Base-by-base conservation (phyloP, 1,140 invertebrate species). In the Drosophila oshimai region DNA sequence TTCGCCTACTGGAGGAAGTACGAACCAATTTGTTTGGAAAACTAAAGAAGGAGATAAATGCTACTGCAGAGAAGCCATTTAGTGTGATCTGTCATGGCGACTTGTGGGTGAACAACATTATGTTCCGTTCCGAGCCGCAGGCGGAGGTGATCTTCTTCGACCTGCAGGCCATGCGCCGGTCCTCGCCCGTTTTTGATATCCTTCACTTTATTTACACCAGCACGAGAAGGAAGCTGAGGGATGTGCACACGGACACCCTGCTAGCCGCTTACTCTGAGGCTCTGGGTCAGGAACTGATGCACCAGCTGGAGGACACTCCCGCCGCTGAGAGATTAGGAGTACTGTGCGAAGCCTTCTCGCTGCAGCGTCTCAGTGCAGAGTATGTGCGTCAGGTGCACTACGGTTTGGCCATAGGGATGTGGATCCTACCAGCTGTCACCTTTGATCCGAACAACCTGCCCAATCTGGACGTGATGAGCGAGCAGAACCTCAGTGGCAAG, bases 141-240 rank as follows among this genome's bases (percentile, higher is more conserved):
- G 90, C 70, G 26, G 90, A 72, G 26, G 92, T 91, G 24, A 90
- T 90, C 26, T 86, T 93, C 6, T 89, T 94, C 15, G 93, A 93
- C 57, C 92, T 93, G 49, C 93, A 93, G 65, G 68, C 92, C 9
- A 61, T 92, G 50, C 89, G 93, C 6, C 93, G 93, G 15, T 86
- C 84, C 6, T 93, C 93, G 2, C 79, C 92, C 3, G 91, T 91
- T 0, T 92, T 93, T 9, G 93, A 94, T 51, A 90, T 91, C 29
- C 71, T 91, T 0, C 89, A 91, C 39, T 91, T 91, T 12, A 71
- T 91, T 7, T 91, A 90, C 45, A 90, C 90, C 10, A 91, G 90
- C 57, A 91, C 90, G 24, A 67, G 79, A 2, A 62, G 89, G 10
- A 70, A 81, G 6, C 44, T 90, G 4, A 68, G 90, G 18, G 90